Conservation (phyloP, 2,888 invertebrate genomes). For the Ryuthela nishihirai region DNA sequence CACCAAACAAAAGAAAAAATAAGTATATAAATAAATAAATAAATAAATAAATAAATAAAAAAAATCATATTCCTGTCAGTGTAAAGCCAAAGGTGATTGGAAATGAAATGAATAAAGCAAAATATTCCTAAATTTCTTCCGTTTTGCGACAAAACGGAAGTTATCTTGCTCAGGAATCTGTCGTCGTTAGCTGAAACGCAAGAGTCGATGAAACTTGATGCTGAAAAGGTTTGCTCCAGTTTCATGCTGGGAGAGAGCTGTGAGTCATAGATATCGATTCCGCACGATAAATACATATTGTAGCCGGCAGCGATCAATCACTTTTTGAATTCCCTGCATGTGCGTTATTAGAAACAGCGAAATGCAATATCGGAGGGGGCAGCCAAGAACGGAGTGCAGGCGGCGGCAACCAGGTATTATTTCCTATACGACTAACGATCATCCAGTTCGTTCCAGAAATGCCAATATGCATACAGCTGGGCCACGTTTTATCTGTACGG, state of each 20-base stretch:
- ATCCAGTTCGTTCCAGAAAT: slow-evolving; percentile 24
- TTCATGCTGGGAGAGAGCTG: slow-evolving; percentile 1
- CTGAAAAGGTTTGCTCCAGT: background rate
- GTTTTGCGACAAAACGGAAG: slow-evolving; percentile 29
- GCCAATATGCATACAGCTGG: slow-evolving; percentile 35
- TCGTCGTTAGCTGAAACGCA: slow-evolving; percentile 31
- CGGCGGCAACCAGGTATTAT: slow-evolving; percentile 33
- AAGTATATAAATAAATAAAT: no score
- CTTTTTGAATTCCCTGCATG: slow-evolving; percentile 37
- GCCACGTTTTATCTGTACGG: slow-evolving; percentile 29
- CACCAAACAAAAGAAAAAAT: no score
- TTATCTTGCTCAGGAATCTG: slow-evolving; percentile 37
- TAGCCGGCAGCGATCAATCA: slow-evolving; percentile 37
- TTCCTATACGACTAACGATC: slow-evolving; percentile 28
- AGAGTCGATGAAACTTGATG: slow-evolving; percentile 33
- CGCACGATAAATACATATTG: slow-evolving; percentile 39
- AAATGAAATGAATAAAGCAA: no score
- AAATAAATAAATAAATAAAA: no score
- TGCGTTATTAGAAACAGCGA: slow-evolving; percentile 38
- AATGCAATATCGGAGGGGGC: slow-evolving; percentile 36
- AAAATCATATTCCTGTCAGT: no score
- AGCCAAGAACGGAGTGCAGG: slow-evolving; percentile 28
- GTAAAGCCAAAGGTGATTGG: no score
- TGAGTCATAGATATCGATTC: slow-evolving; percentile 33
- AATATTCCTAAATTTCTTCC: no score